Evolutionary conservation across 2,797 vertebrate species (phyloP).

Genomic region (Phrynocephalus guinanensis): DNA sequence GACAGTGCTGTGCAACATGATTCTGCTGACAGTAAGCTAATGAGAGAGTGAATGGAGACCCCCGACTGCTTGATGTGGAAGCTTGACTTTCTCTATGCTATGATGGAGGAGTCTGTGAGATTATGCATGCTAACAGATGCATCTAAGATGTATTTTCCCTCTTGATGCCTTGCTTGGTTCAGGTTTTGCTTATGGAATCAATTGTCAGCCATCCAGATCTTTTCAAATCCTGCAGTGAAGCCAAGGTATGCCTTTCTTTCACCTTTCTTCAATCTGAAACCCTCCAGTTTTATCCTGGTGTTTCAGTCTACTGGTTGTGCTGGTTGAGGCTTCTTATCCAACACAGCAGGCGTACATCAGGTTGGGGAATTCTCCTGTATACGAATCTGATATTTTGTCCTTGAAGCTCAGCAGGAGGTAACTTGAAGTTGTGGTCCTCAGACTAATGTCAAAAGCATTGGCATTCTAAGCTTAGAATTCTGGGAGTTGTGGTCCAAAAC

Average conservation of each 20-base stretch:
- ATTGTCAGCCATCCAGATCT: not conserved
- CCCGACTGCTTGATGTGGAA: not conserved
- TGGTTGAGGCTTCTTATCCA: not conserved
- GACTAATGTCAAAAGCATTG: not conserved
- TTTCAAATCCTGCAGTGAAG: not conserved
- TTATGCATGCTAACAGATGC: not conserved
- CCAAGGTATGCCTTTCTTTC: not conserved
- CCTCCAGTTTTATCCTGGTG: not conserved
- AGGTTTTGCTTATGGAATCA: not conserved
- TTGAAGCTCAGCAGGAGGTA: not conserved
- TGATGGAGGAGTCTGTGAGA: not conserved
- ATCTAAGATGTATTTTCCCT: not conserved
- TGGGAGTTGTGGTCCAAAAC: too few relatives aligned
- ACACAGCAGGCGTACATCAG: too few relatives aligned
- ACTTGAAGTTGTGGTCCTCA: not conserved
- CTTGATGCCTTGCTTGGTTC: not conserved
- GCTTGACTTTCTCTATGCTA: not conserved
- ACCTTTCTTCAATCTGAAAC: not conserved
- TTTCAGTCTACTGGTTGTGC: not conserved
- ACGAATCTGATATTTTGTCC: not conserved
- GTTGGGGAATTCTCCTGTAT: not conserved
- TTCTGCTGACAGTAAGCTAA: not conserved
- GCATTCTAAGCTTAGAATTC: too few relatives aligned
- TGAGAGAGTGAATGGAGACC: not conserved
- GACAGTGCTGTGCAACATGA: not conserved